Base-by-base conservation (phyloP, 2,888 invertebrate species). In the Diaprepes abbreviatus region DNA sequence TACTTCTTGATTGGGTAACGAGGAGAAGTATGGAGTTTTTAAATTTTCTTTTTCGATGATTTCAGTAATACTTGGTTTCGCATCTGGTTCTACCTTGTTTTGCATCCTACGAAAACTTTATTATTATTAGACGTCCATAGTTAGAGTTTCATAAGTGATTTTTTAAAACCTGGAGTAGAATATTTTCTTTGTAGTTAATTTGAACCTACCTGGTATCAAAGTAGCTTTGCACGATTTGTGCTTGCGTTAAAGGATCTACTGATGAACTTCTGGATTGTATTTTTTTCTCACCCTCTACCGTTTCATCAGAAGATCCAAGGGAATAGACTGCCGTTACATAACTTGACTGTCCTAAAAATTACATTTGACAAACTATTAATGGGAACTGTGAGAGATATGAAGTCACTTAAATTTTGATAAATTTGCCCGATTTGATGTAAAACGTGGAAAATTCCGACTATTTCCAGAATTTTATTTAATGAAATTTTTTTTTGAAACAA, bases 1-100 rank as follows among this genome's bases (percentile, higher is more conserved):
- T 0, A 88, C 87, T 80, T 90, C 88, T 19, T 88, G 87, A 72
- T 87, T 90, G 10, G 90, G 89, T 28, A 91, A 82, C 0, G 89
- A 87, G 0, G 90, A 86, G 74, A 88, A 91, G 74, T 88, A 82
- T 6, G 75, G 59, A 5, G 4, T 17, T 4, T 48, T 60, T 33
- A 1, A 21, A 21, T 33, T 19, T 16, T 45, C 54, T 36, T 71
- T 59, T 19, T 43, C 40, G 9, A 6, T 16, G n/a, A 16, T 31
- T 43, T 35, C 70, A 4, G 43, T 17, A 2, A 54, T 52, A 43
- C 74, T 74, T 1, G 75, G 70, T 71, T 76, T 75, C 3, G 77
- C 76, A 17, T 80, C 80, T 7, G 79, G 74, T 70, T 80, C 79
- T 10, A 79, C 75, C 19, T 77, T 75, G 57, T 79, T 80, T 60